Conservation (phyloP, 2,797 vertebrate species). For the Lepidocolaptes lacrymiger region DNA sequence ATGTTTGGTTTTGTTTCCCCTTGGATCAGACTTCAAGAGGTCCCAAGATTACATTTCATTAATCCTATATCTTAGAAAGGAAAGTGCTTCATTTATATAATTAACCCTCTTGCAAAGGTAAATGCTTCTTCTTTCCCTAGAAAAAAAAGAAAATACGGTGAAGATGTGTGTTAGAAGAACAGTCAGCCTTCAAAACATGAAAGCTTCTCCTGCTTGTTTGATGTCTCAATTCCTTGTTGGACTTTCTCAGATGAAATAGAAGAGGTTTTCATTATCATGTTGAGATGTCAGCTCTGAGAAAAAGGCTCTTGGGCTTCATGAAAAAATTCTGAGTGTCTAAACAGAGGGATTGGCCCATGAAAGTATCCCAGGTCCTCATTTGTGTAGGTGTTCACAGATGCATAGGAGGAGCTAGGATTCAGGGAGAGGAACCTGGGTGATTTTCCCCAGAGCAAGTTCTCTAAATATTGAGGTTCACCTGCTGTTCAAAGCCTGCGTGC, state of each 20-base stretch:
- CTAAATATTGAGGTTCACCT: background rate
- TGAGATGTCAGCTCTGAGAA: background rate
- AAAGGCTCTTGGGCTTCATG: background rate
- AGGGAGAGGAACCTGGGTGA: background rate
- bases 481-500: background rate
- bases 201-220: conserved; percentile 22
- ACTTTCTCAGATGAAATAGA: conserved; percentile 4
- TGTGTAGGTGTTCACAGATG: background rate
- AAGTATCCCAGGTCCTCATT: background rate
- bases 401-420: background rate
- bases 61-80: background rate
- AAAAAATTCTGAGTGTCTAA: background rate
- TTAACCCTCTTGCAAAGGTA: background rate
- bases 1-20: background rate
- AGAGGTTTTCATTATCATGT: background rate
- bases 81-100: background rate
- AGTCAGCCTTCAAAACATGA: conserved; percentile 9
- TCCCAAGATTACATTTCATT: background rate
- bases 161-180: background rate
- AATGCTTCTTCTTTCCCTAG: background rate
- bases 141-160: background rate
- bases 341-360: background rate
- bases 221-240: background rate
- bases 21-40: background rate
- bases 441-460: background rate